Conservation (phyloP, 1,140 invertebrate genomes). For the Thaumatotibia leucotreta region DNA sequence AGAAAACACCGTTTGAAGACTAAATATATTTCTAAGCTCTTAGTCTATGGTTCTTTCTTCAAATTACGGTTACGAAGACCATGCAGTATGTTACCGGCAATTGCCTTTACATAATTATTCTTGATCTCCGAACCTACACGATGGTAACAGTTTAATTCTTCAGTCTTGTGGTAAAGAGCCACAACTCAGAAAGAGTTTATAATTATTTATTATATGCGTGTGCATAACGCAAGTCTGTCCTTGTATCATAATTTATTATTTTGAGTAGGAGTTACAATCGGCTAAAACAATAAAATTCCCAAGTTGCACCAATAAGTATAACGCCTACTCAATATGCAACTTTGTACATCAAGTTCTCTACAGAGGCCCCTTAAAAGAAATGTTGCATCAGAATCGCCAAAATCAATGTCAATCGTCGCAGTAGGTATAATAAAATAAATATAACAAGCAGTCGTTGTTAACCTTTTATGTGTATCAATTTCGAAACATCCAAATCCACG, state of each 20-base stretch:
- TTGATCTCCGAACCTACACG: no score
- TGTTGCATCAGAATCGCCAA: background rate
- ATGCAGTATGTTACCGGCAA: no score
- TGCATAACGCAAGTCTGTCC: background rate
- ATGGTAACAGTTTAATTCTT: no score
- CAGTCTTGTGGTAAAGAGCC: no score
- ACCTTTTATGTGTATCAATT: background rate
- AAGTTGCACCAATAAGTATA: background rate
- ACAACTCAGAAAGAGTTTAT: no score
- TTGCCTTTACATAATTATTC: no score
- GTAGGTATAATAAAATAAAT: background rate
- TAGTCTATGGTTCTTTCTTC: no score
- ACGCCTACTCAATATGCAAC: constrained; percentile 1
- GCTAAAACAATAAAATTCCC: background rate
- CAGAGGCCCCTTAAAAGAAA: background rate
- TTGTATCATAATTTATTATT: background rate
- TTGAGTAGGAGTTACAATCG: background rate
- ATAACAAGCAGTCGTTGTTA: background rate
- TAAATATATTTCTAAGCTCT: no score
- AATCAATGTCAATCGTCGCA: background rate
- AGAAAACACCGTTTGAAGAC: no score
- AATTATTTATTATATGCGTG: no score
- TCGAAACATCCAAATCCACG: background rate
- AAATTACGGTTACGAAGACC: no score
- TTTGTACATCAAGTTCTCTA: background rate